These are phyloP conservation scores for Chymomyza fuscimana DNA, from an alignment of 2,888 invertebrate genomes.

Conservation along the genomic window DNA sequence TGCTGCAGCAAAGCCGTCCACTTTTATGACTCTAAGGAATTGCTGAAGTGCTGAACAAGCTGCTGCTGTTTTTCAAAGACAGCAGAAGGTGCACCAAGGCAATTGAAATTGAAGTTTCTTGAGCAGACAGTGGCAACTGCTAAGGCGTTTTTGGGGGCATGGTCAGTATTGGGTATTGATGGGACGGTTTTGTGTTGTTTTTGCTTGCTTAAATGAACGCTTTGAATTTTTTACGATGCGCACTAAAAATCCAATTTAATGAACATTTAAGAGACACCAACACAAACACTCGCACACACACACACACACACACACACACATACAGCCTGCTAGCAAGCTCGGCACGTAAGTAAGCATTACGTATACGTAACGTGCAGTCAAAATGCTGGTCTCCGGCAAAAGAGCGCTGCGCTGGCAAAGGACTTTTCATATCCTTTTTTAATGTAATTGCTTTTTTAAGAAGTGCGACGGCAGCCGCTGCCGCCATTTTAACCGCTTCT, in stretches of 20 bases:
- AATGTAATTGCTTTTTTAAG: constrained; percentile 78
- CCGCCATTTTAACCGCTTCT: constrained; percentile 14
- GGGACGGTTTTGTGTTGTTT: constrained; percentile 28
- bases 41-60: constrained; percentile 57
- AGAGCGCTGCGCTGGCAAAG: constrained; percentile 48
- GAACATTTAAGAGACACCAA: constrained; percentile 76
- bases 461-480: constrained; percentile 46
- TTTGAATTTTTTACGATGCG: constrained; percentile 75
- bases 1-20: constrained; percentile 20
- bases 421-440: constrained; percentile 70
- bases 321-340: constrained; percentile 25
- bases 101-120: constrained; percentile 43
- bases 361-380: constrained; percentile 52
- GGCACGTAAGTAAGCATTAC: constrained; percentile 60
- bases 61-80: constrained; percentile 8
- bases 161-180: constrained; percentile 7
- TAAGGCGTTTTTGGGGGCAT: constrained; percentile 6
- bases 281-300: constrained; percentile 13
- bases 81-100: constrained; percentile 7
- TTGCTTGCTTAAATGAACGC: constrained; percentile 66
- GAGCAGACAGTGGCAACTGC: neutral
- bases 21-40: constrained; percentile 60
- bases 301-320: constrained; percentile 16
- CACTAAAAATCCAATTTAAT: constrained; percentile 79
- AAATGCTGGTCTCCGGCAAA: constrained; percentile 22